These are phyloP conservation scores for Neoniphon sammara DNA, from an alignment of 2,797 vertebrate genomes.

Conservation along the genomic window DNA sequence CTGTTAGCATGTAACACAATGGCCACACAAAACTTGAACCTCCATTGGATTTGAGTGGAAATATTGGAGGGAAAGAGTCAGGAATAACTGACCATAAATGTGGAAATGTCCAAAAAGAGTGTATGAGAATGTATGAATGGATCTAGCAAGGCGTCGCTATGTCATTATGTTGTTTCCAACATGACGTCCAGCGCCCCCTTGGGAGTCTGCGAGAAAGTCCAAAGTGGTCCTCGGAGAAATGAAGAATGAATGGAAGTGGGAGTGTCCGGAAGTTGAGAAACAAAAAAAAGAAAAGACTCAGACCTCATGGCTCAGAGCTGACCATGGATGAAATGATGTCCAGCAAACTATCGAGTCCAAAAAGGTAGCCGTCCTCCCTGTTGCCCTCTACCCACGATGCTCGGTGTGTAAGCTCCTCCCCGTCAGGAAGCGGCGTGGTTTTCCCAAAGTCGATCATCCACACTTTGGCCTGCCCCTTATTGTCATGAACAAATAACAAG, in stretches of 20 bases:
- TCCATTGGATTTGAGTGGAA: conserved; percentile 4
- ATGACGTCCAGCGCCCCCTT: conserved; percentile 18
- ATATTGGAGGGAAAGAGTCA: not conserved
- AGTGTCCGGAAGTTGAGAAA: conserved; percentile 49
- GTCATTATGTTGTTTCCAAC: conserved; percentile 37
- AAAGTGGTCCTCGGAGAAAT: conserved; percentile 37
- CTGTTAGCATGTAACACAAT: conserved; percentile 7
- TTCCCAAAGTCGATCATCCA: conserved; percentile 99
- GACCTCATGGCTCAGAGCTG: conserved; percentile 68
- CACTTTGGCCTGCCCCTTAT: conserved; percentile 92
- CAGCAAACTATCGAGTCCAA: conserved; percentile 92
- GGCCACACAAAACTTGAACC: not conserved
- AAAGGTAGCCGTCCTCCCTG: conserved; percentile 96
- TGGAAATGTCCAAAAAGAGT: not conserved
- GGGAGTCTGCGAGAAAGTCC: conserved; percentile 42
- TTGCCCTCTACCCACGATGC: conserved; percentile 93
- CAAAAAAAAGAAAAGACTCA: conserved; percentile 19
- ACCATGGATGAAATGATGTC: conserved; percentile 90
- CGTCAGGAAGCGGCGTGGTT: conserved; percentile 92
- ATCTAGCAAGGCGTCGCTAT: conserved; percentile 7
- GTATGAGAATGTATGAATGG: not conserved
- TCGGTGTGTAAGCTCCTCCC: conserved; percentile 90
- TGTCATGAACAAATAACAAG: conserved; percentile 96
- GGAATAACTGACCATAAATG: not conserved
- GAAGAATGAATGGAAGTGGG: conserved; percentile 48